Percentiles rank a stretch among this genome's conserved stretches.
Conservation (phyloP, 2,797 vertebrate genomes). For the Urosaurus nigricauda region DNA sequence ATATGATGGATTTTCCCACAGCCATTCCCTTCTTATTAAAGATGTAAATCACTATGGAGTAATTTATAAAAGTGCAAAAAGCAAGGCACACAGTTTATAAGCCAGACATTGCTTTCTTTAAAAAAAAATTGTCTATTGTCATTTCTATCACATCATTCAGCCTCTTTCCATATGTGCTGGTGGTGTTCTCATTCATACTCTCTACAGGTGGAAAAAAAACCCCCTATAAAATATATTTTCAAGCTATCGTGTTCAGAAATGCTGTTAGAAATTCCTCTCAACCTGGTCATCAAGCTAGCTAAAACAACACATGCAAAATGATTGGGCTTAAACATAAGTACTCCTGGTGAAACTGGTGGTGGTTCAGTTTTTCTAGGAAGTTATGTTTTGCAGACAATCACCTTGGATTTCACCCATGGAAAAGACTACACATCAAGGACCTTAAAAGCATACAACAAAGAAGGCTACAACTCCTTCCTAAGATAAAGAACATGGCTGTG, state of each 20-base stretch:
- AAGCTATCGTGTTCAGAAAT: not conserved
- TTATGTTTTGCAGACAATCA: not conserved
- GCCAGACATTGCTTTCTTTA: not conserved
- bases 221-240: constrained; percentile 20
- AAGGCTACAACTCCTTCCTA: no score
- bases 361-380: not conserved
- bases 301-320: not conserved
- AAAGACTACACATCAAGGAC: not conserved
- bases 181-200: not conserved
- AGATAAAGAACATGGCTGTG: no score
- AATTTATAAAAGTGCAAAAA: constrained; percentile 52
- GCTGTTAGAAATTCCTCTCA: not conserved
- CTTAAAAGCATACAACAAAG: no score
- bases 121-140: not conserved
- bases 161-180: not conserved
- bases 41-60: constrained; percentile 58
- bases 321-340: not conserved
- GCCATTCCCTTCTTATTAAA: constrained; percentile 64
- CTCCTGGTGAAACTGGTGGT: not conserved
- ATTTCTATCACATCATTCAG: constrained; percentile 18
- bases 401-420: not conserved
- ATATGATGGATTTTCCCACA: constrained; percentile 48
- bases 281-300: not conserved
- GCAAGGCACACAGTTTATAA: constrained; percentile 30
- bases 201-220: not conserved